Conservation (phyloP, 2,113 vertebrate genomes). For the Takifugu flavidus region DNA sequence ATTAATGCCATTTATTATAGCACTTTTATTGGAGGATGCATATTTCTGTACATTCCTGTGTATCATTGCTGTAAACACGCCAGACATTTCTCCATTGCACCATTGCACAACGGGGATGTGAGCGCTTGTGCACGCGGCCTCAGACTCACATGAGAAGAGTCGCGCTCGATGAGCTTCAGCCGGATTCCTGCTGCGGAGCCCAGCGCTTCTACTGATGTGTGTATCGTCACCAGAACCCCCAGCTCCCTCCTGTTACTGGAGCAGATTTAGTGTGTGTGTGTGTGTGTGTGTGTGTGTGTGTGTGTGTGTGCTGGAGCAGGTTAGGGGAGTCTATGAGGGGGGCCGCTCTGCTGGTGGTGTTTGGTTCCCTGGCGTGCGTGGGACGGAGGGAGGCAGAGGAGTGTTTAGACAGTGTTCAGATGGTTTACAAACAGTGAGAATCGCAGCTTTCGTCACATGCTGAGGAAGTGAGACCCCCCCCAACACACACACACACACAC, state of each 20-base stretch:
- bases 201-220: neutral
- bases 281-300: neutral
- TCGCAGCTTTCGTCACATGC: conserved; percentile 56
- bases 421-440: conserved; percentile 76
- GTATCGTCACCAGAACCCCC: conserved; percentile 42
- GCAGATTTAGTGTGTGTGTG: no score
- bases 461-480: conserved; percentile 24
- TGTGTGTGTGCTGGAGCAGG: neutral
- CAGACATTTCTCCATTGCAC: neutral
- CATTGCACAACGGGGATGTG: conserved; percentile 5
- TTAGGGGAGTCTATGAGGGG: conserved; percentile 25
- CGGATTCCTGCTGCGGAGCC: conserved; percentile 2
- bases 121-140: conserved; percentile 5
- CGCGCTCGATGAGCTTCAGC: conserved; percentile 36
- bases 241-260: conserved; percentile 5
- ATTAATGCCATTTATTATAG: no score
- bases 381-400: conserved; percentile 56
- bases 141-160: conserved; percentile 3
- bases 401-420: conserved; percentile 73
- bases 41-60: no score
- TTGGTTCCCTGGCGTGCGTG: conserved; percentile 50
- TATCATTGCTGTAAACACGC: neutral
- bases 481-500: neutral
- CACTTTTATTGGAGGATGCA: no score
- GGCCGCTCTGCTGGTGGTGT: conserved; percentile 27